Evolutionary conservation across 2,113 vertebrate species (phyloP), one percentile per base, ranked within the genome.

Genomic region (Trogon melanurus): DNA sequence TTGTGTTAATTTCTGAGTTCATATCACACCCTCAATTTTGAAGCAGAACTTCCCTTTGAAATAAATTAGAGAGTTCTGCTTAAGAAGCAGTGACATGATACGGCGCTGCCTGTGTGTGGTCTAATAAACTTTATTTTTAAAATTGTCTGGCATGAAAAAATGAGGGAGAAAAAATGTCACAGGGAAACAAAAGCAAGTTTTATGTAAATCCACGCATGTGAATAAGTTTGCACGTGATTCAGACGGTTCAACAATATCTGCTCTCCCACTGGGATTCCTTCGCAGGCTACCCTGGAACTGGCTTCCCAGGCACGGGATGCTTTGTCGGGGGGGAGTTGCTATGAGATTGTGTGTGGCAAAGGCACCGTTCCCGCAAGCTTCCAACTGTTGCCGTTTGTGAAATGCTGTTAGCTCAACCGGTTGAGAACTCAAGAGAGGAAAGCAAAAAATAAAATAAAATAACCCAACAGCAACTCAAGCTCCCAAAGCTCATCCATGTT

Each of bases 11-110:
- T 97, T 96, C 85, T 80, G 61, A 94, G 95, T 93, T 96, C 90
- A 53, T 96, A 96, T 97, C 96, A 94, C 95, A 94, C 93, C 95
- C 95, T 96, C 96, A 96, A 91, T 97, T 96, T 96, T 94, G 93
- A 81, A 96, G 93, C 92, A 91, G 86, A 95, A 93, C 88, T 96
- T 96, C 83, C 86, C 95, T 96, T 96, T 97, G 96, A 97, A 97
- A 97, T 96, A 96, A 96, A 97, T 97, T 84, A 92, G 93, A 86
- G 94, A 86, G 85, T 86, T 96, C 90, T 97, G 57, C 85, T 62
- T 88, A 50, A 96, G 93, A 80, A 81, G 91, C 73, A 91, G 94
- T 8, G 95, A 95, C 96, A 96, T 79, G 96, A 96, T 97, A 93
- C 88, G 88, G 88, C 61, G 2, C 65, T 93, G 93, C 80, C 79